These are phyloP conservation scores for Hirundichthys speculiger DNA, from an alignment of 2,113 vertebrate genomes.

Conservation along the genomic window DNA sequence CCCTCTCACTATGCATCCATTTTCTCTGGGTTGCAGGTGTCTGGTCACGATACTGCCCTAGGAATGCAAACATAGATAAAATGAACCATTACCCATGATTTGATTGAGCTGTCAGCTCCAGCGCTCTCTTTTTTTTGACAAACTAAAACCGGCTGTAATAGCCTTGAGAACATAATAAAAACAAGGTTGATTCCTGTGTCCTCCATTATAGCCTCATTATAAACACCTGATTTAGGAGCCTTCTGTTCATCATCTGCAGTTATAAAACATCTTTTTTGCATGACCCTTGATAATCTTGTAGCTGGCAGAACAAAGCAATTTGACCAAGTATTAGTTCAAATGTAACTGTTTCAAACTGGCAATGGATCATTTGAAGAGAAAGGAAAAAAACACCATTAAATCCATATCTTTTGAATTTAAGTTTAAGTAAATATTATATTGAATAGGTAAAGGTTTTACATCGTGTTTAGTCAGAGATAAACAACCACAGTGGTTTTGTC, in stretches of 20 bases:
- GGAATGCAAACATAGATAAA: conserved; percentile 69
- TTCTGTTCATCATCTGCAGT: conserved; percentile 13
- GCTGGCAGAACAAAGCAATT: conserved; percentile 1
- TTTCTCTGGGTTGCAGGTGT: conserved; percentile 75
- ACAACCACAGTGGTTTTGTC: neutral
- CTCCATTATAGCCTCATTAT: conserved; percentile 54
- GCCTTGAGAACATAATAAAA: conserved; percentile 42
- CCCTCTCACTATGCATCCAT: conserved; percentile 52
- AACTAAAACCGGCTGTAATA: conserved; percentile 45
- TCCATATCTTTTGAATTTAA: neutral
- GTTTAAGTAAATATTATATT: neutral
- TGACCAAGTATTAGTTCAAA: neutral
- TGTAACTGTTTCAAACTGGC: neutral
- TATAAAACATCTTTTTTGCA: conserved; percentile 13
- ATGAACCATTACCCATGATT: conserved; percentile 72
- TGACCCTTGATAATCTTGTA: conserved; percentile 6
- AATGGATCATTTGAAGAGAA: neutral
- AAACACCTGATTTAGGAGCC: conserved; percentile 34
- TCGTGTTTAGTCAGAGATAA: conserved; percentile 15
- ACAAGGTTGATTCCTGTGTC: conserved; percentile 48
- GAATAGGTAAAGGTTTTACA: neutral
- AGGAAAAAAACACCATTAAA: neutral
- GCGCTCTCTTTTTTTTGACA: conserved; percentile 35
- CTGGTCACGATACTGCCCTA: conserved; percentile 63
- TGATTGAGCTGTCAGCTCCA: conserved; percentile 75